Conservation (phyloP, 2,797 vertebrate species). For the Cuculus canorus region DNA sequence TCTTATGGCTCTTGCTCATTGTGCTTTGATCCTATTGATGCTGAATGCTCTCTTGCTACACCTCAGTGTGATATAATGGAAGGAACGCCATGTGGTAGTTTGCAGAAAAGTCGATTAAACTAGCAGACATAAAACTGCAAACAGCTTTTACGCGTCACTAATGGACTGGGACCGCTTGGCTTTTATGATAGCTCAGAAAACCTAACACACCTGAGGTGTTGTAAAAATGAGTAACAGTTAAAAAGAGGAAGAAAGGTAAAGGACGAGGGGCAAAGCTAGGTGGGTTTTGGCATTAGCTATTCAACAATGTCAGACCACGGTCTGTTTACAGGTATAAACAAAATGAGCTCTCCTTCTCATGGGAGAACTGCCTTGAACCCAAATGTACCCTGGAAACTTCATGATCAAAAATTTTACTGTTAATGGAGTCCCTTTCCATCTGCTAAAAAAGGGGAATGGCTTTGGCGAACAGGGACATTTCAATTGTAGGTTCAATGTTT, state of each 20-base stretch:
- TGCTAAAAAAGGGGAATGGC: constrained; percentile 14
- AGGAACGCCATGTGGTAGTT: constrained; percentile 44
- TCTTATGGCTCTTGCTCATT: constrained; percentile 22
- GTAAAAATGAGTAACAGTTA: constrained; percentile 67
- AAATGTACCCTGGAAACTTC: neutral
- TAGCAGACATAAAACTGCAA: constrained; percentile 65
- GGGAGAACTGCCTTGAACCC: neutral
- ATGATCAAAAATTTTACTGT: constrained; percentile 22
- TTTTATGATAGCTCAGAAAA: constrained; percentile 52
- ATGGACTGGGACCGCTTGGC: constrained; percentile 49
- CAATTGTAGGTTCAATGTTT: neutral
- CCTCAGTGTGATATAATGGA: constrained; percentile 53
- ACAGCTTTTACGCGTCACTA: constrained; percentile 57
- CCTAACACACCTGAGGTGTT: constrained; percentile 58
- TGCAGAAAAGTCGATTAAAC: constrained; percentile 65
- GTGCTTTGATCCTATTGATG: constrained; percentile 37
- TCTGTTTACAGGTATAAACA: constrained; percentile 38
- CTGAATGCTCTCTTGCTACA: constrained; percentile 47
- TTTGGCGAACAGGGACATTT: neutral
- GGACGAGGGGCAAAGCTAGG: constrained; percentile 42
- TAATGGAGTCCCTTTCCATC: neutral
- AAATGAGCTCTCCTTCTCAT: neutral
- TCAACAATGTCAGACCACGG: constrained; percentile 7
- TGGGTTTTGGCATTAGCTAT: constrained; percentile 28
- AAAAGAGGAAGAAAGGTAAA: constrained; percentile 61